Conservation (phyloP, 2,888 invertebrate genomes). For the Xestia xanthographa region DNA sequence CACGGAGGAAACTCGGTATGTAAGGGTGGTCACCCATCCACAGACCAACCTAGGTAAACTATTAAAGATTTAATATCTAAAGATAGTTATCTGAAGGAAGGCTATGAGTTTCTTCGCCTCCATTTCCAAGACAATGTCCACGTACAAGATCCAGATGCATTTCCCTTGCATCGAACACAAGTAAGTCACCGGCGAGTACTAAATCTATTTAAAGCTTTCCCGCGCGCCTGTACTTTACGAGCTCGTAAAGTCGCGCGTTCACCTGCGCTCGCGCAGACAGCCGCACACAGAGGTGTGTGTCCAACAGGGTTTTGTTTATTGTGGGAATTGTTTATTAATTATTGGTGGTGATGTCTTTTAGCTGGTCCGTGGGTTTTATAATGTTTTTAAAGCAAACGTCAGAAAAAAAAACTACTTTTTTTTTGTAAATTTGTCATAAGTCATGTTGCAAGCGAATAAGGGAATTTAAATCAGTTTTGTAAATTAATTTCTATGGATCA, state of each 20-base stretch:
- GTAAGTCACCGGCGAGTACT: slow-evolving; percentile 62
- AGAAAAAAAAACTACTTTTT: background rate
- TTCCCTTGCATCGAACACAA: slow-evolving; percentile 48
- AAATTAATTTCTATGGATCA: background rate
- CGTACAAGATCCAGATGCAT: slow-evolving; percentile 32
- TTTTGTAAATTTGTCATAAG: background rate
- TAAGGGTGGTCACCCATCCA: no score
- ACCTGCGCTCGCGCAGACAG: slow-evolving; percentile 76
- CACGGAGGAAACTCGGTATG: no score
- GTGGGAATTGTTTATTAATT: background rate
- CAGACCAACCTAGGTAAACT: no score
- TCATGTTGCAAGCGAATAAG: background rate
- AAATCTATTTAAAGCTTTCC: slow-evolving; percentile 72
- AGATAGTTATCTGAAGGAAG: no score
- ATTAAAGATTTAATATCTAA: no score
- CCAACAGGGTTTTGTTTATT: slow-evolving; percentile 25
- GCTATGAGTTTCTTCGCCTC: background rate
- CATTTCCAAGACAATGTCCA: background rate
- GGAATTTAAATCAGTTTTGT: background rate
- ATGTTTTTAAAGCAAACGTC: background rate
- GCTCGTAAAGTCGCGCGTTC: slow-evolving; percentile 75
- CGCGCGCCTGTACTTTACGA: slow-evolving; percentile 72
- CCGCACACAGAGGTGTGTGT: slow-evolving; percentile 21
- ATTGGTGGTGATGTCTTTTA: background rate
- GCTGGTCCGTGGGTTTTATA: background rate